Evolutionary conservation across 2,113 vertebrate genomes (phyloP).

Genomic region (Sphyrna mokarran): DNA sequence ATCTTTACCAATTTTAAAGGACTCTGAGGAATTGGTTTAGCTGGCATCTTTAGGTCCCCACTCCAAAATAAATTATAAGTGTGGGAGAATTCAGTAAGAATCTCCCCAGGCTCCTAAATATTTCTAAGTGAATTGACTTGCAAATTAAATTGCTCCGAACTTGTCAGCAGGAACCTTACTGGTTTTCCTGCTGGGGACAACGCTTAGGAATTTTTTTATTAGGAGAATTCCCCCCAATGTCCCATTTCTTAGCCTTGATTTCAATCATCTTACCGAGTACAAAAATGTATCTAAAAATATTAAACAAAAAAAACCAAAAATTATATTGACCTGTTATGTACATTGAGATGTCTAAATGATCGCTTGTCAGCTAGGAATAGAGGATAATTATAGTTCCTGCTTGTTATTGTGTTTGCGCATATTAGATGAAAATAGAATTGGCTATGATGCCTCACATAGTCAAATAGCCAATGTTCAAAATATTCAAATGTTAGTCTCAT

Average conservation of each 20-base stretch:
- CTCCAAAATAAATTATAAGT: too few relatives aligned
- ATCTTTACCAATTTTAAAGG: too few relatives aligned
- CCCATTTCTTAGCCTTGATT: slow-evolving; percentile 38
- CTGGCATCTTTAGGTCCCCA: too few relatives aligned
- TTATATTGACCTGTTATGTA: neutral
- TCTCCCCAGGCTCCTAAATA: too few relatives aligned
- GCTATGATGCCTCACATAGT: neutral
- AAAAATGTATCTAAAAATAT: slow-evolving; percentile 6
- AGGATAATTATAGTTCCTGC: neutral
- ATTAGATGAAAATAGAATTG: neutral
- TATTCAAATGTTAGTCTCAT: too few relatives aligned
- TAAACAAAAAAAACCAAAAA: neutral
- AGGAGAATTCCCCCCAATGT: neutral
- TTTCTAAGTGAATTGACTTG: too few relatives aligned
- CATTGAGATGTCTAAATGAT: neutral
- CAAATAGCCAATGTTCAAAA: neutral
- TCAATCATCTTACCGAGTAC: slow-evolving; percentile 44
- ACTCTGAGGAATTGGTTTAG: too few relatives aligned
- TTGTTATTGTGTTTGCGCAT: neutral
- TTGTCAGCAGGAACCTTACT: too few relatives aligned
- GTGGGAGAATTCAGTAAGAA: too few relatives aligned
- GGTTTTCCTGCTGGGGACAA: too few relatives aligned
- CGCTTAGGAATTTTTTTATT: too few relatives aligned
- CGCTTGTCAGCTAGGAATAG: neutral
- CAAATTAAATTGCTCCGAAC: too few relatives aligned